Base-by-base conservation (phyloP, 2,888 invertebrate genomes). In the Clitarchus hookeri region DNA sequence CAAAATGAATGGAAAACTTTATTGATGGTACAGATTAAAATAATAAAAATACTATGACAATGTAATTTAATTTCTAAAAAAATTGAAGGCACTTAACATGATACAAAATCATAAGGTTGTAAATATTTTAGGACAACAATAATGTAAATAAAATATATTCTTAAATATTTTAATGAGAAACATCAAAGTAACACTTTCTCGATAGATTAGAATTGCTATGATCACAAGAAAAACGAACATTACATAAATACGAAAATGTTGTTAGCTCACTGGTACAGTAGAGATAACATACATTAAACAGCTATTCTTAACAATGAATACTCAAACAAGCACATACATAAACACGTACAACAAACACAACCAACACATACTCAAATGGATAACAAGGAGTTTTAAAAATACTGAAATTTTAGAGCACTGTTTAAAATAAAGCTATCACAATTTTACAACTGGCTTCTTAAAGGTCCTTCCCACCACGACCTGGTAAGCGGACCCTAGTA, bases 401-500 rank as follows among this genome's bases (percentile, higher is more conserved):
- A 65, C 65, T 65, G 65, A 65, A 65, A 65, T n/a, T n/a, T 65
- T n/a, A 53, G 65, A 65, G 8, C n/a, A 65, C 11, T 65, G 19
- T 65, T 65, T 9, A 65, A 16, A 65, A 65, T 65, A 65, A 65
- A 65, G 65, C 65, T 65, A 65, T 65, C 65, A 65, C 16, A n/a
- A 65, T n/a, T 23, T n/a, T 19, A 65, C 65, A 65, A 65, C 23
- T 65, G 65, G 65, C 3, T 65, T 65, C 23, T 65, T 23, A 65
- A 65, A 65, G 65, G 85, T 85, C 27, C 83, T 85, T 85, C 16
- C 85, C 85, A 44, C 85, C 82, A n/a, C 83, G 84, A 44, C 85
- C 85, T 54, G 85, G 85, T 44, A 88, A 53, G 26, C 86, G 88
- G 11, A 88, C 87, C 53, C 85, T 86, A 11, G 88, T 88, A 54